Conservation (phyloP, 2,113 vertebrate species). For the Hippocampus abdominalis region DNA sequence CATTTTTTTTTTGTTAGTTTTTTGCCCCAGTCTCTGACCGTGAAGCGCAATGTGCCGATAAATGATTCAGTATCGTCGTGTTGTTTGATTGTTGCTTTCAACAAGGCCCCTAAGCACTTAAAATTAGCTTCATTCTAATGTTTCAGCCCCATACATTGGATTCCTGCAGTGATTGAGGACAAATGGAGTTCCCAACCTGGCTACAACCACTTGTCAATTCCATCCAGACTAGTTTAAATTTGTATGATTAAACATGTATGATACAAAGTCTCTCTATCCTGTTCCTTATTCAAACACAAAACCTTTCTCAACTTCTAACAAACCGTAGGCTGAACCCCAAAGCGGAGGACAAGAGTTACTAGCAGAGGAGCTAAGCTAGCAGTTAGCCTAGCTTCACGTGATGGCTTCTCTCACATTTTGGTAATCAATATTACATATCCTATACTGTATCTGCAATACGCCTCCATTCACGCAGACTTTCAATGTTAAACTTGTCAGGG, state of each 20-base stretch:
- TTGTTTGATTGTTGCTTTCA: conserved; percentile 1
- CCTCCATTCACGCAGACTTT: no score
- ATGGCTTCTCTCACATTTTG: no score
- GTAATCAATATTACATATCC: no score
- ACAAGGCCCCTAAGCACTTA: not conserved
- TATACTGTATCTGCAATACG: no score
- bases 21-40: not conserved
- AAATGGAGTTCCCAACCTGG: not conserved
- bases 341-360: no score
- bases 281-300: not conserved
- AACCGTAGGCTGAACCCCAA: no score
- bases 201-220: not conserved
- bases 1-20: not conserved
- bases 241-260: no score
- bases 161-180: not conserved
- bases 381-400: no score
- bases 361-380: no score
- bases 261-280: no score
- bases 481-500: no score
- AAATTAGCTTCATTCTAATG: not conserved
- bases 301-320: not conserved
- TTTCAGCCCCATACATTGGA: not conserved
- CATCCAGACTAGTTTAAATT: not conserved
- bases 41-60: not conserved
- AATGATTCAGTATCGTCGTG: not conserved